Conservation (phyloP, 1,140 invertebrate genomes). For the Paramacrobiotus metropolitanus region DNA sequence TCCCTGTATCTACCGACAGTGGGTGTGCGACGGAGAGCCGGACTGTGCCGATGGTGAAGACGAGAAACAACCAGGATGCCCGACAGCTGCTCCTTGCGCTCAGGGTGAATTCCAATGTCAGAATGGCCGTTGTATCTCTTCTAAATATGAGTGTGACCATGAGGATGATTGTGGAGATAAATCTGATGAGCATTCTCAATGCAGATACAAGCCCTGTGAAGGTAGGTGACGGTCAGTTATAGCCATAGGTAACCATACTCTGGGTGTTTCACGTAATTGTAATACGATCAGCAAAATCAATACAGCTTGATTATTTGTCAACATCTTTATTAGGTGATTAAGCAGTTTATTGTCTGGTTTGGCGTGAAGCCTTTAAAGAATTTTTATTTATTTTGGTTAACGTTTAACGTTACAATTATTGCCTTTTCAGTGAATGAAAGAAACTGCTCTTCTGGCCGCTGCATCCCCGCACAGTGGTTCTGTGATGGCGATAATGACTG, state of each 20-base stretch:
- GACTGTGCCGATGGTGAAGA: slow-evolving; percentile 92
- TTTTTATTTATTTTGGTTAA: too few relatives aligned
- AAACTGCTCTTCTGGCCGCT: slow-evolving; percentile 21
- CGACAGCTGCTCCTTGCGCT: slow-evolving; percentile 46
- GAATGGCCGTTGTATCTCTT: slow-evolving; percentile 64
- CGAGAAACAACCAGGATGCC: slow-evolving; percentile 61
- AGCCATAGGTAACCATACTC: too few relatives aligned
- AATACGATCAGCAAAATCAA: too few relatives aligned
- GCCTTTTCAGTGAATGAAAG: slow-evolving; percentile 5
- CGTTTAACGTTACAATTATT: background rate
- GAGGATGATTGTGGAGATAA: slow-evolving; percentile 21
- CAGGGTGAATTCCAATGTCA: slow-evolving; percentile 69
- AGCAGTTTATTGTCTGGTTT: too few relatives aligned
- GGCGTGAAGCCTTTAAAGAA: too few relatives aligned
- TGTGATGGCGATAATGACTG: slow-evolving; percentile 81
- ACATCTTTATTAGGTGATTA: too few relatives aligned
- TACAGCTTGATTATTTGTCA: too few relatives aligned
- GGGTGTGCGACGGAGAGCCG: slow-evolving; percentile 84
- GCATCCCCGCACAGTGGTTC: slow-evolving; percentile 56
- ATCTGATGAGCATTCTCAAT: background rate
- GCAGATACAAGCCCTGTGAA: slow-evolving; percentile 18
- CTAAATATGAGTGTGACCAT: slow-evolving; percentile 28
- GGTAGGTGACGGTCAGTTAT: slow-evolving; percentile 20
- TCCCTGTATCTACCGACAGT: slow-evolving; percentile 74
- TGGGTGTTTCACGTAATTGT: too few relatives aligned